Base-by-base conservation (phyloP, 2,888 invertebrate species). In the Cantharis rustica region DNA sequence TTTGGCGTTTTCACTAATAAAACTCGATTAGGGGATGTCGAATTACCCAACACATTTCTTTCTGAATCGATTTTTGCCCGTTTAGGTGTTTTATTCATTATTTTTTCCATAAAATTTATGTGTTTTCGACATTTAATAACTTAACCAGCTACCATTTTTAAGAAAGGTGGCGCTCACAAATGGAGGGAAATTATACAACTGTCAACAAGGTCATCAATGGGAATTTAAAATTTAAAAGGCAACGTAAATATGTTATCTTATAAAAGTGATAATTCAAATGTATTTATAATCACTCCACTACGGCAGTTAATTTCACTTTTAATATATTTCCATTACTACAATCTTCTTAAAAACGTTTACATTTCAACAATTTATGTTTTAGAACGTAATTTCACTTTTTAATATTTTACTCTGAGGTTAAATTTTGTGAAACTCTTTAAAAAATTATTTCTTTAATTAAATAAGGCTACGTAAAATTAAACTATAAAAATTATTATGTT, bases 71-170 rank as follows among this genome's bases (percentile, higher is more conserved):
- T 71, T 79, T 79, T 81, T 15, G 79, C 73, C 17, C 81, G 79
- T 76, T 81, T 81, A 75, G 81, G 81, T 71, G 81, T 81, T 69
- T 77, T 79, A 79, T 76, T 76, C 81, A 81, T 81, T 76, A 73
- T 76, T 80, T 78, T 79, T 75, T 75, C 68, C 78, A 71, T 62
- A 71, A 72, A 75, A 78, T 78, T 64, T 78, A 69, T 71, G 72
- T 72, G 78, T 75, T 76, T 76, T 70, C 47, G 23, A 69, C 71
- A 68, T 78, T 75, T 74, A 75, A 79, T 79, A 75, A 80, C 77
- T 75, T 79, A 81, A 79, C 77, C 79, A 76, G 79, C 79, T 75
- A 80, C 81, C 79, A 78, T 75, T 69, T 66, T 75, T 71, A 68
- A 75, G 68, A 75, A 73, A 81, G 80, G 79, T 81, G 81, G 81